Conservation (phyloP, 1,140 invertebrate genomes). For the Leptonema lineaticorne region DNA sequence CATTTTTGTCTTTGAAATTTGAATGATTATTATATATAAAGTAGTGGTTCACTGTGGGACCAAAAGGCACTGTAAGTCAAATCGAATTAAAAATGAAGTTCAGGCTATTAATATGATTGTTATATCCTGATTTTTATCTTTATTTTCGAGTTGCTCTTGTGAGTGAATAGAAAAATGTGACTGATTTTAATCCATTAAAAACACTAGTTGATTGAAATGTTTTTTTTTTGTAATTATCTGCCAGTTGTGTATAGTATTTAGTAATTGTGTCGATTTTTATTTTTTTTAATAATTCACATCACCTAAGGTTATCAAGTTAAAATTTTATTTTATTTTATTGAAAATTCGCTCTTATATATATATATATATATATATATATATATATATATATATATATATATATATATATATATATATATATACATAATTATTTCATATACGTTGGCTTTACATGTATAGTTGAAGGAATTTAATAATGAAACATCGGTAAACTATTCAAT, state of each 20-base stretch:
- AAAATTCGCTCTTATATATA: not conserved
- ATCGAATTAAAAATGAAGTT: not conserved
- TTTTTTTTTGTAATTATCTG: no score
- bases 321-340: not conserved
- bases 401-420: not conserved
- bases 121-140: no score
- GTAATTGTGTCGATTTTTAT: not conserved
- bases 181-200: no score
- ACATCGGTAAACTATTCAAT: not conserved
- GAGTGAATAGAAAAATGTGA: no score
- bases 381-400: not conserved
- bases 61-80: not conserved
- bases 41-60: slow-evolving; percentile 4
- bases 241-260: not conserved
- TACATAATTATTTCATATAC: not conserved
- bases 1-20: not conserved
- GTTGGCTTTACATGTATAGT: slow-evolving; percentile 17
- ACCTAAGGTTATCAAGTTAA: not conserved
- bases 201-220: no score
- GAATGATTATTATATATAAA: not conserved
- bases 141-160: no score
- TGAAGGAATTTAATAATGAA: slow-evolving; percentile 1
- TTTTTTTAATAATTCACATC: not conserved
- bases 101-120: no score
- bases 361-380: not conserved